phyloP scores from a whole-genome alignment of 2,113 vertebrate genomes.

The Aplodontia rufa region DNA sequence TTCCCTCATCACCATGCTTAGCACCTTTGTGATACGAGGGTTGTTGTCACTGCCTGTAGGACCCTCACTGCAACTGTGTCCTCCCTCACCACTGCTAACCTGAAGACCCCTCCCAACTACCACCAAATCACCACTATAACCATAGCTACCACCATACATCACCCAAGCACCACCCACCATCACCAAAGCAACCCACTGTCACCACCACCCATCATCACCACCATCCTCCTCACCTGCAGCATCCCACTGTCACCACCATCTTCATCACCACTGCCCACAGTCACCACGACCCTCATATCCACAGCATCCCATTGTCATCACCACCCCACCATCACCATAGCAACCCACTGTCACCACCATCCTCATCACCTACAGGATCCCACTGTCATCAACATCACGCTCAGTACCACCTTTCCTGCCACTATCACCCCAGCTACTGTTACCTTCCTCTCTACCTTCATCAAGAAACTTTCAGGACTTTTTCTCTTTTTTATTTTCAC shows the following conservation, averaged over 20 bases:
- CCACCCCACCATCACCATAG: no score
- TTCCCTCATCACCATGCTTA: not conserved
- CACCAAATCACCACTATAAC: not conserved
- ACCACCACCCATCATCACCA: not conserved
- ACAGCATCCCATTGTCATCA: no score
- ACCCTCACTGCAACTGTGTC: no score
- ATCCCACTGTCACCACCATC: not conserved
- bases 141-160: no score
- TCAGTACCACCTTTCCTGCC: not conserved
- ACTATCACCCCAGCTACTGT: rapidly evolving
- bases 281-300: not conserved
- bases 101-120: not conserved
- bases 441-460: not conserved
- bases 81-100: not conserved
- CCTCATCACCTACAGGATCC: rapidly evolving
- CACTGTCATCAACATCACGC: not conserved
- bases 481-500: not conserved
- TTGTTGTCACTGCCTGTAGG: rapidly evolving
- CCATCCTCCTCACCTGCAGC: not conserved
- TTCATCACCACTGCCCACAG: rapidly evolving
- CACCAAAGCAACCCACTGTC: not conserved
- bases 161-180: not conserved
- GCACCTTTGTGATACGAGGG: no score
- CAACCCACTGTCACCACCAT: no score
- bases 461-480: not conserved